A percentile compares a stretch with the other conserved stretches of the same genome.
phyloP scores from a whole-genome alignment of 2,888 invertebrate species.

The Neoitamus cyanurus region DNA sequence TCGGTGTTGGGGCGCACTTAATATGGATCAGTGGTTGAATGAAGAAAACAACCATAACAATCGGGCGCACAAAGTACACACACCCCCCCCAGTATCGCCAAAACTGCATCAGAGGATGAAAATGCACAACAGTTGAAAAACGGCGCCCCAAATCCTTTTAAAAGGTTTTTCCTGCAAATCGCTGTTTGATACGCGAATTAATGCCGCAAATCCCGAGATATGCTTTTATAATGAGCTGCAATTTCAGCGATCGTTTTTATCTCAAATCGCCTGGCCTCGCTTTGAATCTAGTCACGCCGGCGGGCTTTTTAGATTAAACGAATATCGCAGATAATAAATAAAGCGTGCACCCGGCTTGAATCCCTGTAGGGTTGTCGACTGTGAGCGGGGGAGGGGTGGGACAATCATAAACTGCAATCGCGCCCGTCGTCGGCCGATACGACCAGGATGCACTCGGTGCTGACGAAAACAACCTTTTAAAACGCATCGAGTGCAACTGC shows the following conservation, averaged over 20 bases:
- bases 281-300: constrained; percentile 24
- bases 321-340: constrained; percentile 40
- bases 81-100: background rate
- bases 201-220: constrained; percentile 16
- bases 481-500: background rate
- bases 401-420: background rate
- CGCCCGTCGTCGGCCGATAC: background rate
- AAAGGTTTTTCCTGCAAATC: constrained; percentile 1
- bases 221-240: constrained; percentile 30
- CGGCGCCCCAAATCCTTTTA: constrained; percentile 2
- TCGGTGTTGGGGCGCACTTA: background rate
- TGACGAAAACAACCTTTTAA: constrained; percentile 35
- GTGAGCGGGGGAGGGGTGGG: background rate
- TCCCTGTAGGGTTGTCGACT: background rate
- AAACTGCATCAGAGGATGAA: background rate
- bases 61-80: background rate
- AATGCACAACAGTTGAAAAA: background rate
- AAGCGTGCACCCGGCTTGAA: background rate
- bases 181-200: background rate
- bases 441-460: background rate
- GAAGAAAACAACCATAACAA: background rate
- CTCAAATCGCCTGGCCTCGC: background rate
- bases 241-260: constrained; percentile 22
- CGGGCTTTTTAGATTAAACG: constrained; percentile 30
- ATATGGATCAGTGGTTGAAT: background rate